Evolutionary conservation across 2,888 invertebrate species (phyloP), one percentile per base, ranked within the genome.

Genomic region (Callinectes sapidus): DNA sequence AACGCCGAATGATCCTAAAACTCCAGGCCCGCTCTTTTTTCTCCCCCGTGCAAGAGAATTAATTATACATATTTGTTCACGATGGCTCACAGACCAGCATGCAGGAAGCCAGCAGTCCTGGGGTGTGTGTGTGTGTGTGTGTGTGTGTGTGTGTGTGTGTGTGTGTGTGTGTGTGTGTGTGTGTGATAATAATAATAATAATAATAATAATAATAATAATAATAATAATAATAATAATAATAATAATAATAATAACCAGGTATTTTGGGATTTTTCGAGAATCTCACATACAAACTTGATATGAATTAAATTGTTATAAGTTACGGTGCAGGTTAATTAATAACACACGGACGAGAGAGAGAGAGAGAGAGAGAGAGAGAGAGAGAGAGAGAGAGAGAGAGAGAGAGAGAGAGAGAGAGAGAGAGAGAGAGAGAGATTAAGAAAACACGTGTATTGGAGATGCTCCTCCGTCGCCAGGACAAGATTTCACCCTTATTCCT

Each of bases 11-110:
- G 66, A 66, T 66, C 66, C 66, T 89, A 89, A 89, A 89, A 89
- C 66, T 89, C 89, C 39, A 71, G 66, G 71, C n/a, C 61, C 89
- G 54, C 71, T 71, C 71, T 71, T 89, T 89, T 89, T 89, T 89
- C 66, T 66, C 66, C 66, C 66, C 35, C 88, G 55, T 55, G 88
- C 88, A 87, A 55, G 55, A 55, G 88, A 55, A 88, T 88, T 48
- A 88, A 88, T 48, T 54, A 88, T 88, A 55, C 55, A 88, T 88
- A 55, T 54, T 55, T 81, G 81, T 42, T 87, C 48, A 54, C 87
- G 88, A 54, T 3, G 32, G 42, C 71, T 71, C 71, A n/a, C 71
- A 28, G 28, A 28, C 71, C 23, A 28, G 81, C 61, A 32, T 81
- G 35, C 35, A 81, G 81, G 61, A 61, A 81, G 10, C 32, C 35